Evolutionary conservation across 2,888 invertebrate genomes (phyloP).

Genomic region (Drosophila subquinaria): DNA sequence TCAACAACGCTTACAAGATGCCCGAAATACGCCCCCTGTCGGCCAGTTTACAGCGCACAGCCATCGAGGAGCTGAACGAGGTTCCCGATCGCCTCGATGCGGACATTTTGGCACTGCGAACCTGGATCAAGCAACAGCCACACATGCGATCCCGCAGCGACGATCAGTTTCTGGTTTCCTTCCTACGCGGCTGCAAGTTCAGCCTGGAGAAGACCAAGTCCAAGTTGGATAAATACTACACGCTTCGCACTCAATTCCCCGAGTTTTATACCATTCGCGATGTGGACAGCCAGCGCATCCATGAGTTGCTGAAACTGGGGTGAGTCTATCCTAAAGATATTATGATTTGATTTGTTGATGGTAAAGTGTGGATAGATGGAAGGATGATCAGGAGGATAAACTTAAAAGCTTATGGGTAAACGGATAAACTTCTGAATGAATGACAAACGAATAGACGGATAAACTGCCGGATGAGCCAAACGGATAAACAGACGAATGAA

Average conservation of each 20-base stretch:
- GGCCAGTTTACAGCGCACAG: conserved; percentile 78
- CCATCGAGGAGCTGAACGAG: conserved; percentile 86
- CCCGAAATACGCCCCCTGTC: conserved; percentile 72
- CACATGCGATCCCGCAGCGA: conserved; percentile 83
- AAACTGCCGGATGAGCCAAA: too few species aligned
- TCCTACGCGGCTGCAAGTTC: conserved; percentile 87
- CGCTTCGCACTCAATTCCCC: conserved; percentile 86
- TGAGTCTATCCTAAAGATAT: conserved; percentile 29
- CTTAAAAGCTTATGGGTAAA: too few species aligned
- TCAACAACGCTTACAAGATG: conserved; percentile 31
- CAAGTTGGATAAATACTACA: conserved; percentile 87
- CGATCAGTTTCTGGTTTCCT: conserved; percentile 86
- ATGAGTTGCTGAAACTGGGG: conserved; percentile 68
- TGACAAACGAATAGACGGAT: too few species aligned
- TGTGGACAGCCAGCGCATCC: conserved; percentile 60
- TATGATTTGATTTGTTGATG: too few species aligned
- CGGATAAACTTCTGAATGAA: too few species aligned
- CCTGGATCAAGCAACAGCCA: conserved; percentile 86
- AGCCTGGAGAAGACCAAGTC: conserved; percentile 87
- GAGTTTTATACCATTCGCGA: conserved; percentile 86
- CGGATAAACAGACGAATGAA: too few species aligned
- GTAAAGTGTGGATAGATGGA: too few species aligned
- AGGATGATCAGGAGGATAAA: too few species aligned
- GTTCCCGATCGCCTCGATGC: conserved; percentile 81
- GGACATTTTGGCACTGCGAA: conserved; percentile 83